Conservation (phyloP, 2,888 invertebrate genomes). For the Arge pagana region DNA sequence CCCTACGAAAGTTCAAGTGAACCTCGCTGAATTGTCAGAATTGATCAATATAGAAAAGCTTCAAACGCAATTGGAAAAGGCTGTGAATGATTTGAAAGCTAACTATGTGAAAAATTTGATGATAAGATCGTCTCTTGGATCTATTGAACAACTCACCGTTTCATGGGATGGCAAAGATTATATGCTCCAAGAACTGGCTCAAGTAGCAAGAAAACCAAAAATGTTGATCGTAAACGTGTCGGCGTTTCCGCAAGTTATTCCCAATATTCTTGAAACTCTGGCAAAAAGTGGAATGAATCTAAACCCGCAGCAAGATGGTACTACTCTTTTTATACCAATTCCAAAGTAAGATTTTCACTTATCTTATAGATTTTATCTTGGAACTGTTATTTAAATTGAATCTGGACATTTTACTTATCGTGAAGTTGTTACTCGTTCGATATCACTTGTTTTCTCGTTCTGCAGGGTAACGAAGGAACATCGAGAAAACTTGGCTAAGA, state of each 20-base stretch:
- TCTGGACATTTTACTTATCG: not conserved
- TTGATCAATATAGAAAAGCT: slow-evolving; percentile 72
- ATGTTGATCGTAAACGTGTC: slow-evolving; percentile 82
- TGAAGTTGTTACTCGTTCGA: too few species aligned
- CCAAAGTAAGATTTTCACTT: slow-evolving; percentile 71
- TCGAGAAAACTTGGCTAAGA: slow-evolving; percentile 84
- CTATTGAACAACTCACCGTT: slow-evolving; percentile 78
- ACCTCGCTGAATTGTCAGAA: slow-evolving; percentile 72
- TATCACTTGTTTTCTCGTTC: slow-evolving; percentile 21
- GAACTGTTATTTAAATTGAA: not conserved
- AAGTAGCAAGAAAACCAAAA: slow-evolving; percentile 86
- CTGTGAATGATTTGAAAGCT: slow-evolving; percentile 74
- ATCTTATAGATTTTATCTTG: slow-evolving; percentile 2
- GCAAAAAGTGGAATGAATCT: slow-evolving; percentile 84
- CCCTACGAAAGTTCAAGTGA: slow-evolving; percentile 66
- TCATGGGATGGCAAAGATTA: slow-evolving; percentile 80
- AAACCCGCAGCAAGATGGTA: slow-evolving; percentile 94
- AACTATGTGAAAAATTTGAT: slow-evolving; percentile 81
- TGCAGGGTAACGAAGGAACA: slow-evolving; percentile 87
- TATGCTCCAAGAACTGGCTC: slow-evolving; percentile 85
- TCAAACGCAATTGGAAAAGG: slow-evolving; percentile 68
- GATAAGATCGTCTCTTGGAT: slow-evolving; percentile 77
- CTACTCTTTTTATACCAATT: slow-evolving; percentile 83
- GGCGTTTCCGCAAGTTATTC: slow-evolving; percentile 84
- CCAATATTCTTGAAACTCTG: slow-evolving; percentile 76